phyloP scores from a whole-genome alignment of 2,888 invertebrate species.

The Podotricha telesiphe region DNA sequence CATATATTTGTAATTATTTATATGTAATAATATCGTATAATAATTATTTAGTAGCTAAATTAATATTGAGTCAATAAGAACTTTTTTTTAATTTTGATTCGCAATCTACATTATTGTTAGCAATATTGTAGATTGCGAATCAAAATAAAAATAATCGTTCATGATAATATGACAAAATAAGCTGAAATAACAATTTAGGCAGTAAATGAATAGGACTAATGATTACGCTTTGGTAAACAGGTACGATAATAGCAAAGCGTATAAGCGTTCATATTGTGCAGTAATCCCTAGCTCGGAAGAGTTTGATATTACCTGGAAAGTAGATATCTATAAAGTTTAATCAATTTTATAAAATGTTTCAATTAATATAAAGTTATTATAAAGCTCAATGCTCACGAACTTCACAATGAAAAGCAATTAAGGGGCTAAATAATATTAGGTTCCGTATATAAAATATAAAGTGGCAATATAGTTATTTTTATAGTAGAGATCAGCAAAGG shows the following conservation, averaged over 20 bases:
- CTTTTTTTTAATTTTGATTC: no score
- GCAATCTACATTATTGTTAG: no score
- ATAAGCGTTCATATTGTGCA: slow-evolving; percentile 54
- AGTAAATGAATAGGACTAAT: slow-evolving; percentile 57
- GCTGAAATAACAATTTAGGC: slow-evolving; percentile 67
- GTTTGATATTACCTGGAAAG: slow-evolving; percentile 43
- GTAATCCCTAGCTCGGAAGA: slow-evolving; percentile 41
- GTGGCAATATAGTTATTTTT: no score
- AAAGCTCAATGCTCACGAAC: slow-evolving; percentile 1
- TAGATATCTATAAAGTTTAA: slow-evolving; percentile 34
- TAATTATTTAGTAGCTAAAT: no score
- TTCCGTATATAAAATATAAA: no score
- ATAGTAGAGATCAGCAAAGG: no score
- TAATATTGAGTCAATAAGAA: no score
- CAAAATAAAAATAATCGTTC: slow-evolving; percentile 33
- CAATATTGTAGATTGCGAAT: not conserved
- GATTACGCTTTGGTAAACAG: slow-evolving; percentile 68
- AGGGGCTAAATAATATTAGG: no score
- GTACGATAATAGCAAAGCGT: slow-evolving; percentile 68
- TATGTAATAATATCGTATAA: no score
- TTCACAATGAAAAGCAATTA: no score
- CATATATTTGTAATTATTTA: no score
- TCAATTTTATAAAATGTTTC: slow-evolving; percentile 30
- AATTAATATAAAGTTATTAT: slow-evolving; percentile 30
- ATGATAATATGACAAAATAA: slow-evolving; percentile 58